Conservation (phyloP, 2,113 vertebrate genomes). For the Oxygymnocypris stewartii region DNA sequence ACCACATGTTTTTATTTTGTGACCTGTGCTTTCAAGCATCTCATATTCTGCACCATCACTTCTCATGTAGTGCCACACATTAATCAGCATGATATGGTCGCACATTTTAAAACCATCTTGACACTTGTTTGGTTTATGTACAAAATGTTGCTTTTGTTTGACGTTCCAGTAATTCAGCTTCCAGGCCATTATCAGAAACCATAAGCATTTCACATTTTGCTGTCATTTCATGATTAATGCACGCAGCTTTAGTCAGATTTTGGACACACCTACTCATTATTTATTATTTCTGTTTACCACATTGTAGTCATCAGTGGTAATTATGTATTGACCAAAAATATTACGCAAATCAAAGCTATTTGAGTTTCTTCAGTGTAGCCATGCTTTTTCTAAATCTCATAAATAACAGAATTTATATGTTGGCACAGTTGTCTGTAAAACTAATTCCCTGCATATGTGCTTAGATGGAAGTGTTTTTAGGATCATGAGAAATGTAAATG, state of each 20-base stretch:
- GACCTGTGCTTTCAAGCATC: constrained; percentile 45
- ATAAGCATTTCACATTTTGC: background rate
- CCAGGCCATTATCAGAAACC: background rate
- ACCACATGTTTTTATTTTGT: constrained; percentile 1
- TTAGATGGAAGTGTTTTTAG: background rate
- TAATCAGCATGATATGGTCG: background rate
- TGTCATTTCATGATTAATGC: background rate
- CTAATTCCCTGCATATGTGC: background rate
- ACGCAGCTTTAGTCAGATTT: background rate
- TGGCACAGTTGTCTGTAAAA: background rate
- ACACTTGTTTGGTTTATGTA: background rate
- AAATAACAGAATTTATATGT: background rate
- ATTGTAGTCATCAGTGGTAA: background rate
- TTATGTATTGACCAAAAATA: background rate
- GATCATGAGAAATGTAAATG: background rate
- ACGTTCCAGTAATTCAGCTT: background rate
- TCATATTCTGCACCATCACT: background rate
- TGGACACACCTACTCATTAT: background rate
- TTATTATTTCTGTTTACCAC: background rate
- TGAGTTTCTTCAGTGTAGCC: background rate
- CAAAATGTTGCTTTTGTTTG: background rate
- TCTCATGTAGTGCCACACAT: background rate
- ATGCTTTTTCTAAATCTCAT: background rate
- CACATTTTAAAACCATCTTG: background rate
- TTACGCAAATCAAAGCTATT: background rate